Percentiles rank a stretch among this genome's conserved stretches.
Conservation (phyloP, 2,888 invertebrate species). For the Cylloceria caligata region DNA sequence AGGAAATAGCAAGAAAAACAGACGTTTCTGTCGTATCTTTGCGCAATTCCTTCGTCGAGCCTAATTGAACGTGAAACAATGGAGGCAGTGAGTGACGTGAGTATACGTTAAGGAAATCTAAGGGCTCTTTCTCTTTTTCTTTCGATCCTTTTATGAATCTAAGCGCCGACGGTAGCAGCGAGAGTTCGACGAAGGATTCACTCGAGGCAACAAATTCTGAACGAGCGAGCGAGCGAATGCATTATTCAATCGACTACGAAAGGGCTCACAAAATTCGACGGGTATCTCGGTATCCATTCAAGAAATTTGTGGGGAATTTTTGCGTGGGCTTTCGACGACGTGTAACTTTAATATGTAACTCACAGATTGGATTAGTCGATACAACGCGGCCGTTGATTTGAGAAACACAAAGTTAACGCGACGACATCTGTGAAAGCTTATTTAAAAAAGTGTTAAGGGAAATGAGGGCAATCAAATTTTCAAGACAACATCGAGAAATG, state of each 20-base stretch:
- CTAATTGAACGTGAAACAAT: slow-evolving; percentile 52
- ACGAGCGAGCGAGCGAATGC: slow-evolving; percentile 43
- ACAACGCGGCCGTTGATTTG: background rate
- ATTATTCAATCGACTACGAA: slow-evolving; percentile 66
- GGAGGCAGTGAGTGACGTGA: slow-evolving; percentile 43
- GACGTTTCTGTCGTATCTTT: slow-evolving; percentile 36
- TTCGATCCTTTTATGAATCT: slow-evolving; percentile 44
- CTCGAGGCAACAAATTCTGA: slow-evolving; percentile 52
- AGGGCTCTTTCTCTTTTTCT: slow-evolving; percentile 34
- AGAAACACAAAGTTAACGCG: background rate
- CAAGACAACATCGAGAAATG: background rate
- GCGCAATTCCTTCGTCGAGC: slow-evolving; percentile 46
- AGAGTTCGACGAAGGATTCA: background rate
- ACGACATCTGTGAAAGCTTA: background rate
- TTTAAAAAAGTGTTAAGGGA: background rate
- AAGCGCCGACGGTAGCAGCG: slow-evolving; percentile 29
- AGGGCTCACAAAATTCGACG: slow-evolving; percentile 56
- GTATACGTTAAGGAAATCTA: slow-evolving; percentile 43
- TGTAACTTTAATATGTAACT: background rate
- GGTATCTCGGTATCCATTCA: slow-evolving; percentile 36
- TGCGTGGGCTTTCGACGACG: slow-evolving; percentile 13
- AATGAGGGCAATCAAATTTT: background rate
- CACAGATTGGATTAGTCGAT: slow-evolving; percentile 18
- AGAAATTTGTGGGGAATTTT: slow-evolving; percentile 56
- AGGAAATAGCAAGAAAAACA: slow-evolving; percentile 19